Evolutionary conservation across 2,888 invertebrate genomes (phyloP), one percentile per base, ranked within the genome.

Genomic region (Heliconius ismenius): DNA sequence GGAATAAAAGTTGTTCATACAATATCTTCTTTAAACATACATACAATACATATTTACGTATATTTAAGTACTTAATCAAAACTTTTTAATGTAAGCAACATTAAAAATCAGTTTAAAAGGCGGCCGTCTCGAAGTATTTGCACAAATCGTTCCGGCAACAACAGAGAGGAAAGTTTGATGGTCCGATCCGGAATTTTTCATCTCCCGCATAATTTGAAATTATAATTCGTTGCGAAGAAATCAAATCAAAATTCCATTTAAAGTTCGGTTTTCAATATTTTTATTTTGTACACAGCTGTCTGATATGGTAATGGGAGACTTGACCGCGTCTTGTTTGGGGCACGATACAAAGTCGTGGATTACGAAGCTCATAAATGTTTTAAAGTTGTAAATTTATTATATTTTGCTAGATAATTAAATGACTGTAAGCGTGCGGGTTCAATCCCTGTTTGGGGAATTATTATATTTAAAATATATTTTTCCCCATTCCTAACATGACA

Each of bases 201-300:
- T 93, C 91, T 90, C 86, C 32, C 84, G 84, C 87, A 91, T 92
- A 91, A 93, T 93, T 92, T 93, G 91, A 91, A 93, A 93, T 93
- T 93, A 93, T 92, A 93, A 93, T 89, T 84, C 86, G 86, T 86
- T 85, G 87, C 86, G 87, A 91, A 92, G 91, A 91, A 92, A 93
- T 93, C 92, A 90, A 92, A 93, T 93, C 93, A 92, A 93, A 92
- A 93, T 93, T 92, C 92, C 91, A 93, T 93, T 92, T 91, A 90
- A 92, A 92, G 89, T 89, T 92, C 85, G 88, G 85, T 89, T 92
- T 92, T 91, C 90, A 92, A 92, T 93, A 91, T 92, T 91, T 92
- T 91, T 92, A 90, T 90, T 90, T 87, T 87, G 83, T 83, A 84
- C 85, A 84, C 89, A 89, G 89, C 87, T 89, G 88, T 85, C 85